These are phyloP conservation scores for Coremacera marginata DNA, from an alignment of 2,888 invertebrate species.

Conservation along the genomic window DNA sequence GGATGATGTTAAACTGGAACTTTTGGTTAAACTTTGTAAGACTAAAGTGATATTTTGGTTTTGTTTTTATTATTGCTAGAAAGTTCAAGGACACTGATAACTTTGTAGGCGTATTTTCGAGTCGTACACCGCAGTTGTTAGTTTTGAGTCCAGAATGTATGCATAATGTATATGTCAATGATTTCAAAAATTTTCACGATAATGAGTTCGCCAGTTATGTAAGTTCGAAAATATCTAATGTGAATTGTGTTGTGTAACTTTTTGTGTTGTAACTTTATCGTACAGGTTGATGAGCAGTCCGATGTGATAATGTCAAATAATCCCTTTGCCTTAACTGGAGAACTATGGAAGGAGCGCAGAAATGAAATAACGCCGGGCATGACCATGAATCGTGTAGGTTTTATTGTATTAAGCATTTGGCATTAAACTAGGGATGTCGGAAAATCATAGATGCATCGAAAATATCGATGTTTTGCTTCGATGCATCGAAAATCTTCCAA, in stretches of 20 bases:
- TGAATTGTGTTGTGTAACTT: too few relatives aligned
- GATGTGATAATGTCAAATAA: conserved; percentile 55
- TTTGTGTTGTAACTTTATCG: too few relatives aligned
- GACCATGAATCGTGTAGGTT: conserved; percentile 47
- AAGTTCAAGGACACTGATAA: conserved; percentile 54
- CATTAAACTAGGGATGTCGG: too few relatives aligned
- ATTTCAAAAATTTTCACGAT: conserved; percentile 67
- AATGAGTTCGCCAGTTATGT: conserved; percentile 58
- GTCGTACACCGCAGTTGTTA: conserved; percentile 64
- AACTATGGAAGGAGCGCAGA: conserved; percentile 58
- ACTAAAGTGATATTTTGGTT: too few relatives aligned
- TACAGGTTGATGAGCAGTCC: conserved; percentile 23
- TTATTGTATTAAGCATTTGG: background rate
- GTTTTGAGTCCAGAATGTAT: conserved; percentile 64
- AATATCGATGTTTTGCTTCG: too few relatives aligned
- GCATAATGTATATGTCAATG: conserved; percentile 64
- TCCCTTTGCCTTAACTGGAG: conserved; percentile 56
- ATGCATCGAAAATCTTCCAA: too few relatives aligned
- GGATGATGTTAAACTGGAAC: conserved; percentile 7
- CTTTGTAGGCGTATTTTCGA: conserved; percentile 67
- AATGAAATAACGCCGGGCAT: conserved; percentile 52
- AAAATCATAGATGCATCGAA: too few relatives aligned
- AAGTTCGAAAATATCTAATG: conserved; percentile 37
- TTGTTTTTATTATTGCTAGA: conserved; percentile 40
- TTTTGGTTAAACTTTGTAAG: background rate